Conservation (phyloP, 2,113 vertebrate genomes). For the Microtus oregoni region DNA sequence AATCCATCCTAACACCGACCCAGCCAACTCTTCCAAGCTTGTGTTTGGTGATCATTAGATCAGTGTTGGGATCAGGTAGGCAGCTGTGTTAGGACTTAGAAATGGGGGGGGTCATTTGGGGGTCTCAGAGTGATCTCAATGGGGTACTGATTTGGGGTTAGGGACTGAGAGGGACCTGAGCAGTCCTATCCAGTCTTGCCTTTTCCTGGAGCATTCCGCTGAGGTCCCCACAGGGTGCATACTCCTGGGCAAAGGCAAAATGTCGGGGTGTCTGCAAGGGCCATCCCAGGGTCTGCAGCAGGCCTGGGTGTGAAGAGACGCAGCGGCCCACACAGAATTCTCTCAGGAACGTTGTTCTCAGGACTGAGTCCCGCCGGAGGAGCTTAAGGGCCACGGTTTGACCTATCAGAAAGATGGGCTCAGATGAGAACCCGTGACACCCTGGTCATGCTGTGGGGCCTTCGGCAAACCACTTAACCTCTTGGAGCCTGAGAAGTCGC, state of each 20-base stretch:
- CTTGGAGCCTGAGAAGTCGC: background rate
- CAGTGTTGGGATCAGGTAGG: background rate
- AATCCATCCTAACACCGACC: background rate
- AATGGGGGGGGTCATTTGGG: background rate
- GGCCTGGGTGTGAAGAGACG: slow-evolving; percentile 91
- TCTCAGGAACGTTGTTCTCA: slow-evolving; percentile 90
- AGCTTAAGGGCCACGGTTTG: slow-evolving; percentile 93
- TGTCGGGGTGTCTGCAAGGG: slow-evolving; percentile 91
- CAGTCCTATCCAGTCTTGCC: slow-evolving; percentile 48
- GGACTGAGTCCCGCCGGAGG: slow-evolving; percentile 88
- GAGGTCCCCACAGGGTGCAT: slow-evolving; percentile 92
- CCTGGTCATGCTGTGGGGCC: background rate
- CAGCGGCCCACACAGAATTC: slow-evolving; percentile 94
- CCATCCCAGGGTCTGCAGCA: slow-evolving; percentile 91
- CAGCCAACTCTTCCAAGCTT: background rate
- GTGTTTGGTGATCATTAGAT: too few relatives aligned
- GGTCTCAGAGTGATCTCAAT: background rate
- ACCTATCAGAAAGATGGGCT: slow-evolving; percentile 81
- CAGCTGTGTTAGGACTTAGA: background rate
- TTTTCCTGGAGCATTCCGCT: slow-evolving; percentile 90
- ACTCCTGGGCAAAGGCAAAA: slow-evolving; percentile 94
- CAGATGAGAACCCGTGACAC: accelerated
- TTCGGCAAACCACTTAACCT: background rate
- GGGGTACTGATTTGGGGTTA: background rate
- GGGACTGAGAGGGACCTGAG: accelerated